phyloP scores from a whole-genome alignment of 2,888 invertebrate genomes.

The Urechis unicinctus region DNA sequence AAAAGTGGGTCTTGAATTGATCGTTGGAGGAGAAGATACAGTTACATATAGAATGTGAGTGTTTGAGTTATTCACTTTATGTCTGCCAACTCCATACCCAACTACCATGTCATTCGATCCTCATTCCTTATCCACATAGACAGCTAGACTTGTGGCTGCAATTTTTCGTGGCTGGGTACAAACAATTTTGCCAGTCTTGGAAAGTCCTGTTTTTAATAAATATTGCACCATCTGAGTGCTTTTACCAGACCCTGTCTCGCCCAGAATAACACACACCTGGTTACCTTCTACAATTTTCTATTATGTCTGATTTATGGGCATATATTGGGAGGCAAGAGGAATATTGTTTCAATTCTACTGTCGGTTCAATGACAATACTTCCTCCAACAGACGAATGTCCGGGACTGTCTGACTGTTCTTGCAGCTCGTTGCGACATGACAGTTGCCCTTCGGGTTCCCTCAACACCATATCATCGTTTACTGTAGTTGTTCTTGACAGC shows the following conservation, averaged over 20 bases:
- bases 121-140: conserved; percentile 42
- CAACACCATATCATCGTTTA: too few species aligned
- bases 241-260: too few species aligned
- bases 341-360: conserved; percentile 28
- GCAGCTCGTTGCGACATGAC: too few species aligned
- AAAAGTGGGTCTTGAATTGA: conserved; percentile 33
- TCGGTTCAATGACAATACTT: too few species aligned
- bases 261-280: conserved; percentile 44
- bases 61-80: conserved; percentile 17
- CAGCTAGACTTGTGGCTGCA: conserved; percentile 45
- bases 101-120: conserved; percentile 31
- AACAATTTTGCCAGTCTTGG: conserved; percentile 47
- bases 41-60: conserved; percentile 45
- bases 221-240: conserved; percentile 49
- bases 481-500: too few species aligned
- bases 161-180: conserved; percentile 51
- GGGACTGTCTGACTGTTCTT: too few species aligned
- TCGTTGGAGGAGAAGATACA: conserved; percentile 44
- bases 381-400: too few species aligned
- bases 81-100: conserved; percentile 39
- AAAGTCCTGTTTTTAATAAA: conserved; percentile 32
- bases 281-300: conserved; percentile 27
- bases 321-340: conserved; percentile 37
- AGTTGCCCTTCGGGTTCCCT: too few species aligned
- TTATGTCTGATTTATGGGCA: conserved; percentile 30